These are phyloP conservation scores for Monopterus albus DNA, from an alignment of 2,113 vertebrate species.

Conservation along the genomic window DNA sequence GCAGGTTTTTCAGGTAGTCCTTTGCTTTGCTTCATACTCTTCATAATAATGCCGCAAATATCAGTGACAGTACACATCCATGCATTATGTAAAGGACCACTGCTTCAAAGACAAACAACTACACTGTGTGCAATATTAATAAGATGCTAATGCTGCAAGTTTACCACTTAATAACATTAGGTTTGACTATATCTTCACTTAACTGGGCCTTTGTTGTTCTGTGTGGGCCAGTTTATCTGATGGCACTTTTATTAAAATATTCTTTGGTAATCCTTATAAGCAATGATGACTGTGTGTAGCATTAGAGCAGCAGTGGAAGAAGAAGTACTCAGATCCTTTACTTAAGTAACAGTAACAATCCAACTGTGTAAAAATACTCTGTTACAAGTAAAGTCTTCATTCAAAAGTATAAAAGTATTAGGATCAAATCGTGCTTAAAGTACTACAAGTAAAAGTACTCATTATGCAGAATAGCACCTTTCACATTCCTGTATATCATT, in stretches of 20 bases:
- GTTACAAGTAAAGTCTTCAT: too few relatives aligned
- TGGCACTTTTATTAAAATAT: constrained; percentile 12
- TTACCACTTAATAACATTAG: constrained; percentile 37
- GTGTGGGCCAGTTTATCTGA: neutral
- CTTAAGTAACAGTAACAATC: too few relatives aligned
- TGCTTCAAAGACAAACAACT: constrained; percentile 11
- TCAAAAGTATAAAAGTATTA: too few relatives aligned
- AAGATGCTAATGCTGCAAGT: constrained; percentile 42
- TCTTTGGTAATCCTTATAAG: constrained; percentile 14
- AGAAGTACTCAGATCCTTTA: too few relatives aligned
- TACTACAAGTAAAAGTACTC: too few relatives aligned
- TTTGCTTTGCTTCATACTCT: constrained; percentile 8
- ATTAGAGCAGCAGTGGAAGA: too few relatives aligned
- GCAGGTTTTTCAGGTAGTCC: neutral
- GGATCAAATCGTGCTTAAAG: too few relatives aligned
- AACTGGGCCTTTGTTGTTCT: constrained; percentile 23
- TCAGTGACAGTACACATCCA: constrained; percentile 16
- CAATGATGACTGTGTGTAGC: neutral
- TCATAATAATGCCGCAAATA: constrained; percentile 5
- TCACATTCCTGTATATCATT: too few relatives aligned
- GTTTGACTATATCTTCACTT: constrained; percentile 15
- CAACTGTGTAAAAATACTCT: too few relatives aligned
- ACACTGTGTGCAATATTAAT: constrained; percentile 46
- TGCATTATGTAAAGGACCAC: constrained; percentile 15
- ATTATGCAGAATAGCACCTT: neutral